Conservation (phyloP, 2,113 vertebrate species). For the Caloenas nicobarica region DNA sequence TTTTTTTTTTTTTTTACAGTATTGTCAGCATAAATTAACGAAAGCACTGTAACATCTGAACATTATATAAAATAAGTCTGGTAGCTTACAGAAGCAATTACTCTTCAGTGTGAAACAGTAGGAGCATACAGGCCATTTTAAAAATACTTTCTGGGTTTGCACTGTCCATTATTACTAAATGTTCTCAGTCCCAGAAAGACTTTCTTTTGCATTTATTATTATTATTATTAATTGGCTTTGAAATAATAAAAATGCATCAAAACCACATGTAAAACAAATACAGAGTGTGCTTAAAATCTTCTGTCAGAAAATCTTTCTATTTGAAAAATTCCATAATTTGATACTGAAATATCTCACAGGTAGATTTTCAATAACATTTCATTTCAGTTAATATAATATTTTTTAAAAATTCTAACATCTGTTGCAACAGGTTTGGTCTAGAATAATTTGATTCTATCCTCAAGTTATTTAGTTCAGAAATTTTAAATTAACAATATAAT, state of each 20-base stretch:
- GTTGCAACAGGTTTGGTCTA: background rate
- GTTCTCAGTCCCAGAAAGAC: background rate
- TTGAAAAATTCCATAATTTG: background rate
- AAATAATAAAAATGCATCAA: background rate
- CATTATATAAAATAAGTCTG: background rate
- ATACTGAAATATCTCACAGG: background rate
- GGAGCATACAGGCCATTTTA: background rate
- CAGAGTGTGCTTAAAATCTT: background rate
- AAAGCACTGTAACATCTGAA: background rate
- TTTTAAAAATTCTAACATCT: background rate
- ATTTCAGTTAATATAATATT: background rate
- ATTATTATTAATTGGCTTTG: background rate
- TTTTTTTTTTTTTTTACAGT: background rate
- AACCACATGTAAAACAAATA: background rate
- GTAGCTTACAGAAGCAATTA: background rate
- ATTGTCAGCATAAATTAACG: background rate
- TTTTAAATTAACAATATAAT: background rate
- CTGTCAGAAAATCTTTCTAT: background rate
- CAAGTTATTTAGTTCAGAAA: background rate
- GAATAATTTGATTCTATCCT: background rate
- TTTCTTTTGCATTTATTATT: background rate
- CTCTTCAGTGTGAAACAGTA: background rate
- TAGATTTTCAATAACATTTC: background rate
- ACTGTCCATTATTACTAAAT: background rate
- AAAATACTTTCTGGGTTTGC: background rate